Evolutionary conservation across 2,113 vertebrate species (phyloP).

Genomic region (Protomyctophum bolini): DNA sequence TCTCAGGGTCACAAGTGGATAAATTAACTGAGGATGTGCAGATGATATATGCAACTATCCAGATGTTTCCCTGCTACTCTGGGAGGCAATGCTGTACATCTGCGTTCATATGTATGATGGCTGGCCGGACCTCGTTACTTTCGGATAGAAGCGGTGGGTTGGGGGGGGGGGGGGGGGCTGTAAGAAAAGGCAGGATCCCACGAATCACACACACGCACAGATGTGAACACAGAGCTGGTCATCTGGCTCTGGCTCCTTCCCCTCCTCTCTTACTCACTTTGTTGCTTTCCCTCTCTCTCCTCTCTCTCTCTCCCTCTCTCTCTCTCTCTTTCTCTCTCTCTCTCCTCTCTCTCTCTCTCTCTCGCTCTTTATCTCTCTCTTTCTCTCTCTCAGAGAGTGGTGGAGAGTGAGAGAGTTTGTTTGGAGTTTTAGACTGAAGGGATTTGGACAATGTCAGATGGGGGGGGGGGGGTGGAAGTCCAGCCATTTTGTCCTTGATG

Average conservation of each 20-base stretch:
- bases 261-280: constrained; percentile 10
- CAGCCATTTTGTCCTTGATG: constrained; percentile 26
- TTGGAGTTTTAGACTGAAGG: constrained; percentile 31
- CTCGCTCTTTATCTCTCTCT: not conserved
- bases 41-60: no score
- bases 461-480: constrained; percentile 29
- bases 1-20: no score
- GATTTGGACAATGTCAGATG: constrained; percentile 41
- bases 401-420: constrained; percentile 28
- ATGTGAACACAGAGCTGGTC: constrained; percentile 6
- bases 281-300: constrained; percentile 14
- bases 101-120: no score
- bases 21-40: no score
- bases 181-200: not conserved
- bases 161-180: no score
- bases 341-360: not conserved
- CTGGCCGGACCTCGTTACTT: no score
- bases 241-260: constrained; percentile 13
- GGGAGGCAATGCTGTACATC: no score
- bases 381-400: not conserved
- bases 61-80: no score
- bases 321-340: constrained; percentile 13
- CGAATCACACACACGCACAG: constrained; percentile 39
- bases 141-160: no score
- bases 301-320: constrained; percentile 4